Percentiles rank a stretch among this genome's conserved stretches.
phyloP scores from a whole-genome alignment of 2,888 invertebrate genomes.

The Hypercompe scribonia region DNA sequence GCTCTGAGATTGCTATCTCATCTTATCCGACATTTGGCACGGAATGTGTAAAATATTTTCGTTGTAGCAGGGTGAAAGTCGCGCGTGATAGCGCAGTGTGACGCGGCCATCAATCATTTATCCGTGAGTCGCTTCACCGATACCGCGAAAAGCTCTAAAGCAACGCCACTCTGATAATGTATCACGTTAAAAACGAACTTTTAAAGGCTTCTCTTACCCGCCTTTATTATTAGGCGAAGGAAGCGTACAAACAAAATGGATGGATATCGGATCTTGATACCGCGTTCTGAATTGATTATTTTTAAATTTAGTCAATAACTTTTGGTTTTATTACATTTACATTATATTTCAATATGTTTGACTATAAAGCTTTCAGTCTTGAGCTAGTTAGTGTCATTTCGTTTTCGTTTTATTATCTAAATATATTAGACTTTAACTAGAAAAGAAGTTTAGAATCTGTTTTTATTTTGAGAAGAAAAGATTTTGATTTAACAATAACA shows the following conservation, averaged over 20 bases:
- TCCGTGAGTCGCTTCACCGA: slow-evolving; percentile 73
- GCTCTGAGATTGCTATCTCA: slow-evolving; percentile 52
- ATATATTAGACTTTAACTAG: too few species aligned
- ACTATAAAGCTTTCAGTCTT: background rate
- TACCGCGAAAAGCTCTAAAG: slow-evolving; percentile 83
- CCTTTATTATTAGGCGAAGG: slow-evolving; percentile 67
- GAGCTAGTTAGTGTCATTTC: background rate
- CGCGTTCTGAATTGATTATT: slow-evolving; percentile 72
- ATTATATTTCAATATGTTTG: slow-evolving; percentile 17
- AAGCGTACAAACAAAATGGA: slow-evolving; percentile 79
- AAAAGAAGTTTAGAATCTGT: too few species aligned
- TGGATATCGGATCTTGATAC: slow-evolving; percentile 77
- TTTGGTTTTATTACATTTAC: slow-evolving; percentile 27
- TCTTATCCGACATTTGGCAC: slow-evolving; percentile 59
- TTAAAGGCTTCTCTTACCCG: slow-evolving; percentile 70
- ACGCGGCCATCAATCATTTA: slow-evolving; percentile 81
- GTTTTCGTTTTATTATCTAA: too few species aligned
- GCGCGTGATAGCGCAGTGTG: slow-evolving; percentile 71
- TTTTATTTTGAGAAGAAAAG: too few species aligned
- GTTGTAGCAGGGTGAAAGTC: slow-evolving; percentile 73
- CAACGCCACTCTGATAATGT: slow-evolving; percentile 80
- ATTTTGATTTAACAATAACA: too few species aligned
- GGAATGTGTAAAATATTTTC: slow-evolving; percentile 76
- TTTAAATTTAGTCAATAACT: slow-evolving; percentile 35
- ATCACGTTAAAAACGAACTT: slow-evolving; percentile 81